Conservation (phyloP, 2,888 invertebrate species). For the Ferdinandea cuprea region DNA sequence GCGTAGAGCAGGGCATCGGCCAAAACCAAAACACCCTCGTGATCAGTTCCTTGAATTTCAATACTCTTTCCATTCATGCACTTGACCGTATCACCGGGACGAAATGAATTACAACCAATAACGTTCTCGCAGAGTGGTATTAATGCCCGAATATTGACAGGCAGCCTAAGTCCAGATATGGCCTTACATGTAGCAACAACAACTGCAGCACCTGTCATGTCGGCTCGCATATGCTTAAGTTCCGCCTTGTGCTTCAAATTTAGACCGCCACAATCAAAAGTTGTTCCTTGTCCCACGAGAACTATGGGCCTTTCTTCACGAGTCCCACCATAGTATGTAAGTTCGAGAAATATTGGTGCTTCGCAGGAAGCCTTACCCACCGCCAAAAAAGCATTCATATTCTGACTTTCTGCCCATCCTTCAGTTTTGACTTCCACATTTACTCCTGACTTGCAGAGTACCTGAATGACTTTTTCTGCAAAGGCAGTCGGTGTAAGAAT, state of each 20-base stretch:
- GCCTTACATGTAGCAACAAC: conserved; percentile 88
- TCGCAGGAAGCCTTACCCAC: conserved; percentile 90
- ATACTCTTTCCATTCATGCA: conserved; percentile 90
- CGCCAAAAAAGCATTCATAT: conserved; percentile 91
- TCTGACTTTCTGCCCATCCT: conserved; percentile 90
- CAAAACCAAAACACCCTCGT: conserved; percentile 90
- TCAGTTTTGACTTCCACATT: conserved; percentile 81
- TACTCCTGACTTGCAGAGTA: conserved; percentile 81
- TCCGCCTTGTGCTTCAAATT: conserved; percentile 85
- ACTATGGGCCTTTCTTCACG: conserved; percentile 87
- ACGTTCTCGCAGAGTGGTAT: conserved; percentile 91
- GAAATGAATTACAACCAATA: conserved; percentile 89
- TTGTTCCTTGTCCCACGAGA: conserved; percentile 88
- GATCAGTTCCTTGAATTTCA: conserved; percentile 89
- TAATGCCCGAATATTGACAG: conserved; percentile 88
- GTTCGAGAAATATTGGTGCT: conserved; percentile 90
- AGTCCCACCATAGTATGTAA: conserved; percentile 88
- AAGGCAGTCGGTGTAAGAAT: conserved; percentile 91
- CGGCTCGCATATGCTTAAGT: conserved; percentile 89
- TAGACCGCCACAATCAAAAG: conserved; percentile 89
- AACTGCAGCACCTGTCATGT: conserved; percentile 93
- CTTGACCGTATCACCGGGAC: conserved; percentile 90
- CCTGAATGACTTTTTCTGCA: conserved; percentile 86
- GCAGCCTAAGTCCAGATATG: conserved; percentile 87
- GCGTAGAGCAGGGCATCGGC: conserved; percentile 91